phyloP scores from a whole-genome alignment of 2,113 vertebrate species.

The Smithornis capensis region DNA sequence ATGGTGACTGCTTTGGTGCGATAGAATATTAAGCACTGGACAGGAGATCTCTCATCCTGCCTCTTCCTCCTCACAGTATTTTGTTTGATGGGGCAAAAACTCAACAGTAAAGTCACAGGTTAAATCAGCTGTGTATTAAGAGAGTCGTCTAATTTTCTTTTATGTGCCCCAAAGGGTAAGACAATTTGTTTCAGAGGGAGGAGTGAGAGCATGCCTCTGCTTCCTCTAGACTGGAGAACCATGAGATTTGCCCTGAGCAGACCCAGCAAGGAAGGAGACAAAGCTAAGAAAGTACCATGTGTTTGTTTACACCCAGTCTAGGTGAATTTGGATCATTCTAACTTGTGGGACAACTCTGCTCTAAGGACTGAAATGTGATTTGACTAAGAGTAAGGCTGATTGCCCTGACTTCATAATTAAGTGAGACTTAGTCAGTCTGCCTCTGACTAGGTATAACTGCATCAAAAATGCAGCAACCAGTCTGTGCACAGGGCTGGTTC shows the following conservation, averaged over 20 bases:
- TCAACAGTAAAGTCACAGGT: not conserved
- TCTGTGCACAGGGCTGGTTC: not conserved
- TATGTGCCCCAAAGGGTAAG: not conserved
- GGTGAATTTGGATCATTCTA: not conserved
- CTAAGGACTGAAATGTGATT: not conserved
- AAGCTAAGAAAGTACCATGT: not conserved
- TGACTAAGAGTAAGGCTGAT: conserved; percentile 6
- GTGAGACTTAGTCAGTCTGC: not conserved
- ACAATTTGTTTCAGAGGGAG: not conserved
- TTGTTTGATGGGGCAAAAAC: not conserved
- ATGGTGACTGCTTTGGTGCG: not conserved
- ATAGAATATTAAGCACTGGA: not conserved
- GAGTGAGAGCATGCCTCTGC: not conserved
- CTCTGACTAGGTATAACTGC: not conserved
- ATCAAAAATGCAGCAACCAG: not conserved
- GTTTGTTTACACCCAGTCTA: not conserved
- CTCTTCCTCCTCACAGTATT: not conserved
- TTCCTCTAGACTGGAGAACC: not conserved
- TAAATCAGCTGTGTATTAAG: not conserved
- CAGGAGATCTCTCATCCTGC: not conserved
- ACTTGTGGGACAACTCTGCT: not conserved
- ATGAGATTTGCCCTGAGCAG: not conserved
- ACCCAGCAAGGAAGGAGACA: not conserved
- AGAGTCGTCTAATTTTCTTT: not conserved
- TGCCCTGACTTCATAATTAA: conserved; percentile 7